Conservation (phyloP, 1,140 invertebrate genomes). For the Drosophila persimilis region DNA sequence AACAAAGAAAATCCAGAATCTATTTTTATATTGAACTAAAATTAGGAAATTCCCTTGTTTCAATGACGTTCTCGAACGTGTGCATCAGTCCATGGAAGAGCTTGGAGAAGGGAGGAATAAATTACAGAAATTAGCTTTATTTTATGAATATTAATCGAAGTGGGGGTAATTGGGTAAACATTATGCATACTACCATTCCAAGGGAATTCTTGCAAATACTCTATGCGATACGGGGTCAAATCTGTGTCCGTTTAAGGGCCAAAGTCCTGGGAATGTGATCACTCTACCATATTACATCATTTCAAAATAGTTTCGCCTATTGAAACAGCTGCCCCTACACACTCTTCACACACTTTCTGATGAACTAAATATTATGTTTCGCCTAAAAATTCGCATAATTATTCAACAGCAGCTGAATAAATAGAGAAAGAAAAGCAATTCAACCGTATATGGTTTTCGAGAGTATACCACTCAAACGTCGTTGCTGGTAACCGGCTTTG, state of each 20-base stretch:
- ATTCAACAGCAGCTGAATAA: constrained; percentile 15
- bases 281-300: not conserved
- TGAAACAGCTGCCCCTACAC: constrained; percentile 14
- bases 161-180: too few species aligned
- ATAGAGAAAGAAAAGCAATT: constrained; percentile 6
- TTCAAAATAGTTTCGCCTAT: not conserved
- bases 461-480: constrained; percentile 17
- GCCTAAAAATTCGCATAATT: not conserved
- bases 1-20: constrained; percentile 20
- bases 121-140: too few species aligned
- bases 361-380: not conserved
- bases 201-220: too few species aligned
- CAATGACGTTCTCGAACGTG: not conserved
- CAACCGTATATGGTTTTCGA: constrained; percentile 2
- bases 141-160: too few species aligned
- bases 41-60: constrained; percentile 27
- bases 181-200: too few species aligned
- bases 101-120: not conserved
- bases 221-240: not conserved
- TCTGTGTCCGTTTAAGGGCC: not conserved
- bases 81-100: not conserved
- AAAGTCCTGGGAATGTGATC: not conserved
- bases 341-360: too few species aligned
- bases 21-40: constrained; percentile 16
- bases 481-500: constrained; percentile 26